These are phyloP conservation scores for Drosophila tropicalis DNA, from an alignment of 1,140 invertebrate genomes.

Conservation along the genomic window DNA sequence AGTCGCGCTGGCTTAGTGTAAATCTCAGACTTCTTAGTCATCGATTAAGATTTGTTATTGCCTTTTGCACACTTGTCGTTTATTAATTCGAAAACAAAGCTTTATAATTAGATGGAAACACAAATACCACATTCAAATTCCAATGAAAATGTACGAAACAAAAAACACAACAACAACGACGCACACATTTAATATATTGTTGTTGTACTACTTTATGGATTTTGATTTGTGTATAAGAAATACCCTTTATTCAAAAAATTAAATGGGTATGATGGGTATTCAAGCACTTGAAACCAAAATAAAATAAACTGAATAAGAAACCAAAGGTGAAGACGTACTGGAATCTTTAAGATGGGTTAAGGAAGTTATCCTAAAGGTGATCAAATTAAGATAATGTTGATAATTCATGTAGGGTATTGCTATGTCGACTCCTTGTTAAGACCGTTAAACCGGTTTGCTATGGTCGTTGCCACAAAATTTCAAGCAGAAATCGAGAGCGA, in stretches of 20 bases:
- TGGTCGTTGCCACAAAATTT: conserved; percentile 51
- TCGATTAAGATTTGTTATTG: conserved; percentile 31
- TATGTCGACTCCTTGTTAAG: conserved; percentile 25
- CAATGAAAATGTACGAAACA: conserved; percentile 13
- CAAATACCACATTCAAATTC: conserved; percentile 42
- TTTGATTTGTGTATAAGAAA: conserved; percentile 17
- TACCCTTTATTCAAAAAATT: not conserved
- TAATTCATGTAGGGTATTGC: conserved; percentile 2
- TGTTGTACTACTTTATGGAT: conserved; percentile 23
- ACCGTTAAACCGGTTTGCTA: conserved; percentile 43
- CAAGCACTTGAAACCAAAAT: not conserved
- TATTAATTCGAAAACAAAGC: conserved; percentile 48
- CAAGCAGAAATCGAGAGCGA: conserved; percentile 41
- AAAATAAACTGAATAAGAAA: too few relatives aligned
- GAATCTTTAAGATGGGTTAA: too few relatives aligned
- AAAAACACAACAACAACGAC: not conserved
- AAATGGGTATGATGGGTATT: not conserved
- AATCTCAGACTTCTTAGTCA: conserved; percentile 2
- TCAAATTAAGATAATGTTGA: too few relatives aligned
- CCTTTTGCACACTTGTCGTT: conserved; percentile 38
- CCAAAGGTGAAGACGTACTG: too few relatives aligned
- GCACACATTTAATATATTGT: conserved; percentile 14
- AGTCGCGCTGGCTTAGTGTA: not conserved
- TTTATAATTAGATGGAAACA: conserved; percentile 71
- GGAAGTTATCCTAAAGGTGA: too few relatives aligned